Base-by-base conservation (phyloP, 30 jellyfish, hydroid and myxozoan genomes). In the Turritopsis dohrnii region DNA sequence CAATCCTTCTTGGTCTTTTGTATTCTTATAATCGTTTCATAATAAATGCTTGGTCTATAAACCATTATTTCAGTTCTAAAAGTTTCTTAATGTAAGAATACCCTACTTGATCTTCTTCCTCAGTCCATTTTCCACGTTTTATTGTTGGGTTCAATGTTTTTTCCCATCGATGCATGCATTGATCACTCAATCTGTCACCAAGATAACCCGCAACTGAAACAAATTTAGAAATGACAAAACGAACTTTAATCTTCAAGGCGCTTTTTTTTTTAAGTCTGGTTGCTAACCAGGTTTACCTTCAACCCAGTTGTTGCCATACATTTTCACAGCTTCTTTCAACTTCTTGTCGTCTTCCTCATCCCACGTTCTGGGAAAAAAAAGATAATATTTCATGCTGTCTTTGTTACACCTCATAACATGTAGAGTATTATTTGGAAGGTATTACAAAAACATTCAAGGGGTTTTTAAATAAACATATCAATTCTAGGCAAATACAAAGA, bases 341-440 rank as follows among this genome's bases (percentile, higher is more conserved):
- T 65, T 76, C 16, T 77, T 80, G 75, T 91, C 96, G 66, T 91
- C 97, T 52, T 82, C 84, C 18, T 25, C 81, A 29, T 89, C 81
- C 97, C 97, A 91, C 8, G 80, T 79, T 27, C 97, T 90, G n/a
- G n/a, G n/a, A n/a, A n/a, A n/a, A 65, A 31, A n/a, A 82, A 81
- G 7, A 25, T 17, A 24, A 1, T 7, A 69, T n/a, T 8, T 69
- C 9, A 1, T 0, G n/a, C n/a, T n/a, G n/a, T n/a, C n/a, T n/a
- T n/a, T n/a, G n/a, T n/a, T n/a, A n/a, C n/a, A n/a, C n/a, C n/a
- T n/a, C n/a, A n/a, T n/a, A n/a, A n/a, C n/a, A n/a, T n/a, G n/a
- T n/a, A n/a, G n/a, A n/a, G n/a, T n/a, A n/a, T n/a, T n/a, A n/a
- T n/a, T n/a, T n/a, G n/a, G n/a, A n/a, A n/a, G n/a, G n/a, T n/a